phyloP scores from a whole-genome alignment of 2,888 invertebrate genomes.

The Sepioteuthis lessoniana region DNA sequence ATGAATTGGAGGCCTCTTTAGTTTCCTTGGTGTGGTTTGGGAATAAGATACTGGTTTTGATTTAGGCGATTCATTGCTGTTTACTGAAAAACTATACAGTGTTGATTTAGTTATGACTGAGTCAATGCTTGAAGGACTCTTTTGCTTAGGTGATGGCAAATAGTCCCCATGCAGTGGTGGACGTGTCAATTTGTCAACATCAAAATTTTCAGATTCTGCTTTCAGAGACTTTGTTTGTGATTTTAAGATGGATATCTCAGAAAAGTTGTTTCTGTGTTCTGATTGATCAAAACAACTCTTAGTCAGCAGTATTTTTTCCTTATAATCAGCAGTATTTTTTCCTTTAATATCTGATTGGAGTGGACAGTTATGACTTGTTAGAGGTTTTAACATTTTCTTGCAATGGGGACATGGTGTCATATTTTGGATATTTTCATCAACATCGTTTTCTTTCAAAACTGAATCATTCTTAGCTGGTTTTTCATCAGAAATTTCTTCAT shows the following conservation, averaged over 20 bases:
- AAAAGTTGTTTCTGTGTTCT: neutral
- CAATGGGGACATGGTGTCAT: too few species aligned
- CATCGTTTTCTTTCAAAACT: conserved; percentile 58
- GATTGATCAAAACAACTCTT: neutral
- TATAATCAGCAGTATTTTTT: conserved; percentile 48
- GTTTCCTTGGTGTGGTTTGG: neutral
- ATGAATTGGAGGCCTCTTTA: neutral
- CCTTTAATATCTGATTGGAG: conserved; percentile 47
- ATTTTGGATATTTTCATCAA: too few species aligned
- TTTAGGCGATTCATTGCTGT: too few species aligned
- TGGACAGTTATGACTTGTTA: conserved; percentile 50
- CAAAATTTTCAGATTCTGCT: neutral
- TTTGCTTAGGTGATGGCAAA: neutral
- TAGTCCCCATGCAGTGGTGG: neutral
- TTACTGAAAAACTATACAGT: neutral
- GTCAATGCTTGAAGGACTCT: neutral
- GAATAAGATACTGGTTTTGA: too few species aligned
- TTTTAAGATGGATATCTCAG: neutral
- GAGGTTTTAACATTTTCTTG: too few species aligned
- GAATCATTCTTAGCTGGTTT: conserved; percentile 50
- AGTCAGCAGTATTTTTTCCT: neutral
- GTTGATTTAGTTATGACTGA: neutral
- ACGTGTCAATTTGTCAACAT: neutral
- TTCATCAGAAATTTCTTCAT: neutral
- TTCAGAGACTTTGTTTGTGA: neutral